These are phyloP conservation scores for Dicerorhinus sumatrensis DNA, from an alignment of 2,113 vertebrate genomes.

Conservation along the genomic window DNA sequence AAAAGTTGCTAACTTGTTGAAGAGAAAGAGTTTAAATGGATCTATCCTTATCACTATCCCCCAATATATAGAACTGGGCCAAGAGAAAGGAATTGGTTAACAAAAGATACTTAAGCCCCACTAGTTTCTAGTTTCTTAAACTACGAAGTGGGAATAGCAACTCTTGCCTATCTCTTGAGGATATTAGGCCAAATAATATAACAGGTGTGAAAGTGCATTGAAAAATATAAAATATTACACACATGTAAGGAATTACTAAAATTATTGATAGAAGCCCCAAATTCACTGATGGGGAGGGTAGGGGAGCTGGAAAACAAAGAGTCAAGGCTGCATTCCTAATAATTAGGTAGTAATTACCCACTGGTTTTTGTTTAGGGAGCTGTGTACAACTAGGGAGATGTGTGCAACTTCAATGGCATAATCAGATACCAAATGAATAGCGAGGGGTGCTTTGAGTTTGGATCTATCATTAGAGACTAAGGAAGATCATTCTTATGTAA, in stretches of 20 bases:
- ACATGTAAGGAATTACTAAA: neutral
- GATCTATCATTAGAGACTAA: neutral
- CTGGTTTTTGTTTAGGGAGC: neutral
- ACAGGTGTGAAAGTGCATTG: neutral
- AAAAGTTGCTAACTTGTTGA: slow-evolving; percentile 4
- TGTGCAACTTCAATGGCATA: neutral
- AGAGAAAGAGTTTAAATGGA: slow-evolving; percentile 28
- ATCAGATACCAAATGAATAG: neutral
- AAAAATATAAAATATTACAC: neutral
- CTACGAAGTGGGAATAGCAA: neutral
- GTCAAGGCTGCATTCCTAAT: neutral
- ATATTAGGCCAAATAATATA: neutral
- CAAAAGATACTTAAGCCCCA: neutral
- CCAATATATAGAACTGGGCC: neutral
- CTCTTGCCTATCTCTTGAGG: neutral
- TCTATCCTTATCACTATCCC: neutral
- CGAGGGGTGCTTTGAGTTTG: neutral
- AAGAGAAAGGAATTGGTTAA: neutral
- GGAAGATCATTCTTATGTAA: neutral
- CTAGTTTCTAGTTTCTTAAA: neutral
- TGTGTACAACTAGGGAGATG: too few species aligned
- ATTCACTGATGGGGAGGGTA: neutral
- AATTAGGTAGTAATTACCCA: neutral
- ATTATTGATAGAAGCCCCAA: neutral
- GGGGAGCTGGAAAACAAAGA: neutral